phyloP scores from a whole-genome alignment of 2,113 vertebrate species.

The Caranx ignobilis region DNA sequence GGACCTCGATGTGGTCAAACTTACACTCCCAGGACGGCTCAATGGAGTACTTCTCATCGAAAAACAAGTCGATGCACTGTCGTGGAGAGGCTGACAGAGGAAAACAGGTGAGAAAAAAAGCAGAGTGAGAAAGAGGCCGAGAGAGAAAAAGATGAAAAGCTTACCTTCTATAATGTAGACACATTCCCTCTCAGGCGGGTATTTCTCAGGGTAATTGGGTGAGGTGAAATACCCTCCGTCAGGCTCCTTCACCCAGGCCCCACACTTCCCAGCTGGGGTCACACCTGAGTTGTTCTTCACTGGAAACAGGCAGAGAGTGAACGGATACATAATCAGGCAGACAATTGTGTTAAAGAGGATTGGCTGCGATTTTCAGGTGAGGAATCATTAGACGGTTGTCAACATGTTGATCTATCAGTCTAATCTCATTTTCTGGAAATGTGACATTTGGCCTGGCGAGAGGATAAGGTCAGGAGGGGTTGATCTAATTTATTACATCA shows the following conservation, averaged over 20 bases:
- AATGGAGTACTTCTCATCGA: slow-evolving; percentile 95
- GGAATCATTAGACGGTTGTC: no score
- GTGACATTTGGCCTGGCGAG: no score
- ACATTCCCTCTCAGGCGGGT: slow-evolving; percentile 95
- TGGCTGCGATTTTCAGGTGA: neutral
- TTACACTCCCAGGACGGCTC: slow-evolving; percentile 99
- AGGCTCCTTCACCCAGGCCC: slow-evolving; percentile 93
- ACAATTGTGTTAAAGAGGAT: neutral
- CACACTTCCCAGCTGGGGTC: slow-evolving; percentile 92
- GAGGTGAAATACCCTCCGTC: slow-evolving; percentile 96
- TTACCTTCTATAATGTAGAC: slow-evolving; percentile 99
- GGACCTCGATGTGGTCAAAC: slow-evolving; percentile 98
- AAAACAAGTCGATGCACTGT: slow-evolving; percentile 96
- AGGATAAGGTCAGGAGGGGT: no score
- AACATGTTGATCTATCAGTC: neutral
- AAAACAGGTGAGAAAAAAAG: neutral
- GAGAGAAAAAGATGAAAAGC: neutral
- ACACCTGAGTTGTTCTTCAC: slow-evolving; percentile 93
- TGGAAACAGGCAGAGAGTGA: slow-evolving; percentile 57
- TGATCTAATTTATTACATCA: no score
- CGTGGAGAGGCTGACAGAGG: slow-evolving; percentile 84
- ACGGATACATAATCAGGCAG: neutral
- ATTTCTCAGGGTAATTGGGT: slow-evolving; percentile 97
- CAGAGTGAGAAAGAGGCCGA: neutral
- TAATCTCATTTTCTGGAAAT: no score